phyloP scores from a whole-genome alignment of 2,113 vertebrate species.

The Girardinichthys multiradiatus region DNA sequence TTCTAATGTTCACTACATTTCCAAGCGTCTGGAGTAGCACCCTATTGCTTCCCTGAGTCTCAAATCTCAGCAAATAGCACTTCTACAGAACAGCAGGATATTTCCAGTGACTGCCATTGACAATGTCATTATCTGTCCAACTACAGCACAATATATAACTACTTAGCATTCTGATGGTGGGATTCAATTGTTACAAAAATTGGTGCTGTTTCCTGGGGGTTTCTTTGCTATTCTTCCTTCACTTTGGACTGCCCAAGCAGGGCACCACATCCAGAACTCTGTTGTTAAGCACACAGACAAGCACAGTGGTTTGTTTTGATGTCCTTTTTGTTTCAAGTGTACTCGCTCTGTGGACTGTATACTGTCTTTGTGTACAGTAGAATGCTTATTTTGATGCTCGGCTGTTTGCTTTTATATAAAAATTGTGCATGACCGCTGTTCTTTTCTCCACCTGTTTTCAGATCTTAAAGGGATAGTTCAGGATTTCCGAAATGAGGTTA shows the following conservation, averaged over 20 bases:
- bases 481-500: background rate
- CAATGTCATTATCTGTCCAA: constrained; percentile 5
- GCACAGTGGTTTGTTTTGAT: constrained; percentile 26
- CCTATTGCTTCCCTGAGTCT: background rate
- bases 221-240: background rate
- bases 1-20: background rate
- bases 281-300: constrained; percentile 52
- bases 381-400: constrained; percentile 26
- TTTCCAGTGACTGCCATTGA: background rate
- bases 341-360: background rate
- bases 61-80: background rate
- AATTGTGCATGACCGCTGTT: constrained; percentile 55
- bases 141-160: constrained; percentile 53
- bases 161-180: constrained; percentile 36
- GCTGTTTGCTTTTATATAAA: constrained; percentile 46
- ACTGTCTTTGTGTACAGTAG: background rate
- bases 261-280: background rate
- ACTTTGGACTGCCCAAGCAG: constrained; percentile 16
- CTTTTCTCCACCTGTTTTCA: constrained; percentile 18
- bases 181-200: constrained; percentile 44
- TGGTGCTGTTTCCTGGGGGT: constrained; percentile 52
- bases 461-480: background rate
- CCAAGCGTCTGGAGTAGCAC: background rate
- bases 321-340: background rate
- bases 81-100: background rate